These are phyloP conservation scores for Halotydeus destructor DNA, from an alignment of 1,140 invertebrate species.

Conservation along the genomic window DNA sequence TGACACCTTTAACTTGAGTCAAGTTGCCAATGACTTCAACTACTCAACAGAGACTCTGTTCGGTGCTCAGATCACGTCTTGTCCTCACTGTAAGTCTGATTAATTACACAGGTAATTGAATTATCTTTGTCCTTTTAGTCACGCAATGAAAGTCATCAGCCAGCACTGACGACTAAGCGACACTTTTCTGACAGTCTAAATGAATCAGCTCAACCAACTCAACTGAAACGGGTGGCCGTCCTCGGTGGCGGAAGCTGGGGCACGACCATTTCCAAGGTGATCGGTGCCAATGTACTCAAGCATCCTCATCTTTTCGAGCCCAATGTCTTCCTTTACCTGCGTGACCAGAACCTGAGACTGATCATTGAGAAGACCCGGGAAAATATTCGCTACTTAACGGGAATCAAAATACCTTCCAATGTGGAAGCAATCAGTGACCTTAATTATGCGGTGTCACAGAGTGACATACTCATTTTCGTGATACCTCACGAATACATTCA, in stretches of 20 bases:
- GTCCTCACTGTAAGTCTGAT: too few species aligned
- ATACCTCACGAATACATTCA: constrained; percentile 5
- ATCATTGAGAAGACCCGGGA: constrained; percentile 5
- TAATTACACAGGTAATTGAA: too few species aligned
- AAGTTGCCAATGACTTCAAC: too few species aligned
- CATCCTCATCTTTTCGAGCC: not conserved
- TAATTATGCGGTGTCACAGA: not conserved
- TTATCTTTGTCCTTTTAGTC: too few species aligned
- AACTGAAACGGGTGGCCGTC: constrained; percentile 1
- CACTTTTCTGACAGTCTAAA: too few species aligned
- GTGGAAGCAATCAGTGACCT: constrained; percentile 4
- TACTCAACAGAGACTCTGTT: too few species aligned
- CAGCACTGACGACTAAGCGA: too few species aligned
- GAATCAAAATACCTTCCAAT: constrained; percentile 3
- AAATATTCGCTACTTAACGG: constrained; percentile 2
- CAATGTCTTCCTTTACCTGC: constrained; percentile 5
- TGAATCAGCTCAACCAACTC: too few species aligned
- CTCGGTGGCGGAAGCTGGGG: constrained; percentile 8
- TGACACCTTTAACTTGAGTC: too few species aligned
- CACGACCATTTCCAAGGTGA: constrained; percentile 2
- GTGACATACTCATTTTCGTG: constrained; percentile 3
- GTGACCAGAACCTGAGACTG: constrained; percentile 1
- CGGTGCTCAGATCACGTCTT: too few species aligned
- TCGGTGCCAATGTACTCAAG: constrained; percentile 3
- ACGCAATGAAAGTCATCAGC: too few species aligned